Conservation (phyloP, 2,888 invertebrate species). For the Pilophorus perplexus region DNA sequence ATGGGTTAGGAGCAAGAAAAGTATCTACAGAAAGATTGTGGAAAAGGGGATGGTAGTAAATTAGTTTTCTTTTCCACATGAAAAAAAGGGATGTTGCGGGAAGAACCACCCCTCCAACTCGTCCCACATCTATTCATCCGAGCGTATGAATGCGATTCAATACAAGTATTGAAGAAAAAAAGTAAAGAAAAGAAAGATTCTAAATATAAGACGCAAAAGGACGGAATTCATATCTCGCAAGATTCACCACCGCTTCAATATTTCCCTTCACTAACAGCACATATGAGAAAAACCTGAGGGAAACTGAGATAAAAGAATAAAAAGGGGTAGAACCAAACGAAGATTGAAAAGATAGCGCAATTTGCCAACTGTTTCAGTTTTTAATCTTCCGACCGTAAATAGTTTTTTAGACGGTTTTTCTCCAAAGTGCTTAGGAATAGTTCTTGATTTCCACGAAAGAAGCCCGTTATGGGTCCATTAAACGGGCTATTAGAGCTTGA, state of each 20-base stretch:
- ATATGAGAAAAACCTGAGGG: background rate
- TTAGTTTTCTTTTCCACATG: conserved; percentile 41
- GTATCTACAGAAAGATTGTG: background rate
- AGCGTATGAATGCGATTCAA: conserved; percentile 41
- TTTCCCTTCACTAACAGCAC: conserved; percentile 7
- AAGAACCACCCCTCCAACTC: conserved; percentile 1
- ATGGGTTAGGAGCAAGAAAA: background rate
- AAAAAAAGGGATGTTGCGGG: conserved; percentile 9
- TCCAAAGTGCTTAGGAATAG: too few relatives aligned
- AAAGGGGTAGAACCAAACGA: background rate
- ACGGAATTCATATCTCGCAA: conserved; percentile 34
- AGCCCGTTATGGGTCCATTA: too few relatives aligned
- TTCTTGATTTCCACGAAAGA: too few relatives aligned
- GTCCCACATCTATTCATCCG: conserved; percentile 38
- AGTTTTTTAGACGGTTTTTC: too few relatives aligned
- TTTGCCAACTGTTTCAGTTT: too few relatives aligned
- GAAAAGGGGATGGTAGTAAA: conserved; percentile 26
- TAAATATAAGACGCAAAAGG: conserved; percentile 35
- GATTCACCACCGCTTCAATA: background rate
- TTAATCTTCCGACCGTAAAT: too few relatives aligned
- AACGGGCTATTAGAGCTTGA: too few relatives aligned
- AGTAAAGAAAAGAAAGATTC: conserved; percentile 8
- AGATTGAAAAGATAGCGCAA: too few relatives aligned
- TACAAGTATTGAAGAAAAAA: conserved; percentile 36
- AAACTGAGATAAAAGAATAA: background rate